phyloP scores from a whole-genome alignment of 2,888 invertebrate species.

The Sphaerophoria taeniata region DNA sequence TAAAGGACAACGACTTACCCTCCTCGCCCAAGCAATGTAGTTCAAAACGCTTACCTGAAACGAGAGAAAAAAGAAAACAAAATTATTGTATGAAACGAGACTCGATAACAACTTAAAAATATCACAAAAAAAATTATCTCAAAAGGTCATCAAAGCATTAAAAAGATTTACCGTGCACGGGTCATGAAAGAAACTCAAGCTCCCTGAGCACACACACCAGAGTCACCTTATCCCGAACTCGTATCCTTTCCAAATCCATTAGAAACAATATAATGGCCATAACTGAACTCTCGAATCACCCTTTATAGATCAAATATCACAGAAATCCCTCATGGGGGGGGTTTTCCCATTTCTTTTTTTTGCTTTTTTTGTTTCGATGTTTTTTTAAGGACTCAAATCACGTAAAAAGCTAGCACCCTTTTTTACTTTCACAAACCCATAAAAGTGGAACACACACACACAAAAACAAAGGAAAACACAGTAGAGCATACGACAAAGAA shows the following conservation, averaged over 20 bases:
- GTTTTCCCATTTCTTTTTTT: too few species aligned
- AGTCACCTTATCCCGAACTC: not conserved
- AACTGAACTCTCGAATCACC: slow-evolving; percentile 47
- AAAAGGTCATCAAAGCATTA: slow-evolving; percentile 25
- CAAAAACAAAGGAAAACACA: slow-evolving; percentile 15
- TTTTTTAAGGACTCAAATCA: slow-evolving; percentile 69
- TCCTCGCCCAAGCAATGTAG: not conserved
- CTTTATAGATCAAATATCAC: slow-evolving; percentile 63
- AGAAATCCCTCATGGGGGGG: slow-evolving; percentile 45
- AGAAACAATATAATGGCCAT: slow-evolving; percentile 47
- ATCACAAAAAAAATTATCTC: slow-evolving; percentile 11
- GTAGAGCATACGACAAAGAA: slow-evolving; percentile 20
- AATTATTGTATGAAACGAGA: slow-evolving; percentile 8
- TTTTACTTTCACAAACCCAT: slow-evolving; percentile 30
- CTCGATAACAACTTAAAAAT: not conserved
- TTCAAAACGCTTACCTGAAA: slow-evolving; percentile 49
- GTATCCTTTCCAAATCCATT: slow-evolving; percentile 20
- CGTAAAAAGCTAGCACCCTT: slow-evolving; percentile 47
- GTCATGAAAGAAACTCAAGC: slow-evolving; percentile 2
- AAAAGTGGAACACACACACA: slow-evolving; percentile 57
- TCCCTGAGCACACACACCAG: not conserved
- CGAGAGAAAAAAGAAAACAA: slow-evolving; percentile 25
- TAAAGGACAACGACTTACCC: slow-evolving; percentile 39
- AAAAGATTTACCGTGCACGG: slow-evolving; percentile 8
- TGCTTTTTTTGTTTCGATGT: too few species aligned